phyloP scores from a whole-genome alignment of 1,140 invertebrate genomes.

The Drosophila burlai region DNA sequence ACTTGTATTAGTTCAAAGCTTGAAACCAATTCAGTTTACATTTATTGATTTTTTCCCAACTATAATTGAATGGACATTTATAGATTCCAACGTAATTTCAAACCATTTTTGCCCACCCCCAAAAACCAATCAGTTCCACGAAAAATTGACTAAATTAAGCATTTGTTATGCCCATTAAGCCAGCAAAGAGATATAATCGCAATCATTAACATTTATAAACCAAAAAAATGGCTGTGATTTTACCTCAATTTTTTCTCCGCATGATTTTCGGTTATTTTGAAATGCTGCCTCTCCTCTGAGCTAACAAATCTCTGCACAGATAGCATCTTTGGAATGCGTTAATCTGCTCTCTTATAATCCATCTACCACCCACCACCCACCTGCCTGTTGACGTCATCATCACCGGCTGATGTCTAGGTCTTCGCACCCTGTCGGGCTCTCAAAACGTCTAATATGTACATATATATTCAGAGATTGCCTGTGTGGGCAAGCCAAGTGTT shows the following conservation, averaged over 20 bases:
- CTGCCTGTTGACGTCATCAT: slow-evolving; percentile 39
- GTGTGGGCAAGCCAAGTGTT: slow-evolving; percentile 31
- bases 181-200: slow-evolving; percentile 8
- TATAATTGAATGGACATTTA: neutral
- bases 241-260: neutral
- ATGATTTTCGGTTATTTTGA: neutral
- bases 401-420: slow-evolving; percentile 32
- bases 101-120: neutral
- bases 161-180: slow-evolving; percentile 9
- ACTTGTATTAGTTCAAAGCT: neutral
- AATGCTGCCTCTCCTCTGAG: neutral
- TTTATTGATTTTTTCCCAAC: slow-evolving; percentile 5
- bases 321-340: slow-evolving; percentile 8
- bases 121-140: neutral
- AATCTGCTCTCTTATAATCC: slow-evolving; percentile 23
- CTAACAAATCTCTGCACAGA: slow-evolving; percentile 2
- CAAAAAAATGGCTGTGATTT: slow-evolving; percentile 2
- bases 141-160: neutral
- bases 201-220: slow-evolving; percentile 1
- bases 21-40: neutral
- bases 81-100: neutral
- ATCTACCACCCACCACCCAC: slow-evolving; percentile 22
- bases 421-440: slow-evolving; percentile 34
- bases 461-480: slow-evolving; percentile 5
- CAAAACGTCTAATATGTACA: slow-evolving; percentile 7